Evolutionary conservation across 2,113 vertebrate genomes (phyloP).

Genomic region (Pao palembangensis): DNA sequence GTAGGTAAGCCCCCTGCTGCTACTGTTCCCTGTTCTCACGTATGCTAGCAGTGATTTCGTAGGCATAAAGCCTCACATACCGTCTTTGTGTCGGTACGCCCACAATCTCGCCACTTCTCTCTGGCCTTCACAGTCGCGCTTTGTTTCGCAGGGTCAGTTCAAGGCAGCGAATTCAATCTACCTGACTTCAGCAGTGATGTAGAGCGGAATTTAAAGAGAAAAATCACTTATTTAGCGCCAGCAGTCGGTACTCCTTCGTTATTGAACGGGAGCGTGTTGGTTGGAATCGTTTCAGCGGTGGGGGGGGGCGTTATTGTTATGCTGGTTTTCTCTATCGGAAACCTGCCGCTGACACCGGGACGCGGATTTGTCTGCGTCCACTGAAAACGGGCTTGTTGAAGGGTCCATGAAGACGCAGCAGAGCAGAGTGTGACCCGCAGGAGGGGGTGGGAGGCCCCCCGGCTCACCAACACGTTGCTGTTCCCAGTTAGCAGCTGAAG

Average conservation of each 20-base stretch:
- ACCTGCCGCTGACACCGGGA: constrained; percentile 32
- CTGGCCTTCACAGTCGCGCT: not conserved
- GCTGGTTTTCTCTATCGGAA: constrained; percentile 37
- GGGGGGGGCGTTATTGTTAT: too few species aligned
- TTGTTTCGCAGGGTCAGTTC: not conserved
- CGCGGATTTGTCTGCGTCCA: constrained; percentile 54
- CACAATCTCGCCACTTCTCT: constrained; percentile 11
- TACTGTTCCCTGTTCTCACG: too few species aligned
- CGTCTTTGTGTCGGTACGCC: constrained; percentile 4
- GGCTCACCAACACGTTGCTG: constrained; percentile 30
- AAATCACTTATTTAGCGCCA: constrained; percentile 46
- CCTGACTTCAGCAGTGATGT: constrained; percentile 17
- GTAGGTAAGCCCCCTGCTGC: too few species aligned
- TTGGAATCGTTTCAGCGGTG: constrained; percentile 38
- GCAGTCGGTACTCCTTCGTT: constrained; percentile 55
- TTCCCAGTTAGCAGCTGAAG: constrained; percentile 51
- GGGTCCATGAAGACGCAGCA: constrained; percentile 49
- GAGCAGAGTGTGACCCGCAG: constrained; percentile 37
- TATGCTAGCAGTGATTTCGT: constrained; percentile 24
- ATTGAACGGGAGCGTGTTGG: constrained; percentile 56
- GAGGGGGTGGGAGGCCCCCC: constrained; percentile 52
- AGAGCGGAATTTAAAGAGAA: constrained; percentile 13
- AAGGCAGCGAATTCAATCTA: not conserved
- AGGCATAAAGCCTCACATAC: not conserved
- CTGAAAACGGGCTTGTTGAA: constrained; percentile 42